A percentile compares a stretch with the other conserved stretches of the same genome.
phyloP scores from a whole-genome alignment of 2,888 invertebrate species.

The Agonopterix subpropinquella region DNA sequence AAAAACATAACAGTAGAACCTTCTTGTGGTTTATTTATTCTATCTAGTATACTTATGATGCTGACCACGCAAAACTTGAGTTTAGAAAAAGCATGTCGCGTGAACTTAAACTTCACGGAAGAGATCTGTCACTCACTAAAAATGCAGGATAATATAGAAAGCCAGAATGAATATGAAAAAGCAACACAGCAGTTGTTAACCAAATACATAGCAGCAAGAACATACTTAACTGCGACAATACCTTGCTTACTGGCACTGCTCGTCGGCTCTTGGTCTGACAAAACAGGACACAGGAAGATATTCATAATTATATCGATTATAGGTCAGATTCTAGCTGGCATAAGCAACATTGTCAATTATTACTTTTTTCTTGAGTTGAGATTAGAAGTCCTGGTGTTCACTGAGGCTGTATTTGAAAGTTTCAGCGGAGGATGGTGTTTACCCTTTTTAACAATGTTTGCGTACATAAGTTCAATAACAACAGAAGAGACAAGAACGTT shows the following conservation, averaged over 20 bases:
- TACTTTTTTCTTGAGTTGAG: conserved; percentile 83
- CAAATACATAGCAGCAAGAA: conserved; percentile 85
- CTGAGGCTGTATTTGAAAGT: conserved; percentile 85
- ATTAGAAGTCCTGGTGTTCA: conserved; percentile 83
- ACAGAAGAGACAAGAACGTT: conserved; percentile 85
- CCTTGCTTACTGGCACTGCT: conserved; percentile 86
- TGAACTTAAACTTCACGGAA: conserved; percentile 82
- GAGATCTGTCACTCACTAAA: conserved; percentile 84
- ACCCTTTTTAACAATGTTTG: conserved; percentile 86
- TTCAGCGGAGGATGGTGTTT: conserved; percentile 88
- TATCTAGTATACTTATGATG: conserved; percentile 63
- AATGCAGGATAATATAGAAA: conserved; percentile 78
- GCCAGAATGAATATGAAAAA: conserved; percentile 65
- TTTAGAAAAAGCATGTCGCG: conserved; percentile 89
- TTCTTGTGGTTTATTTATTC: conserved; percentile 36
- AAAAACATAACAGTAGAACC: conserved; percentile 54
- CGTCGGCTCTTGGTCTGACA: conserved; percentile 85
- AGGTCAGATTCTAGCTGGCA: conserved; percentile 81
- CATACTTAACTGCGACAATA: conserved; percentile 85
- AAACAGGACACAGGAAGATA: conserved; percentile 79
- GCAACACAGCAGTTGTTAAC: conserved; percentile 82
- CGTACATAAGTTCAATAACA: conserved; percentile 89
- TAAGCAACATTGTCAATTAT: conserved; percentile 84
- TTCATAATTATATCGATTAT: conserved; percentile 83
- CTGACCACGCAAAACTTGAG: conserved; percentile 87